These are phyloP conservation scores for Lucilia cuprina DNA, from an alignment of 1,140 invertebrate genomes.

Conservation along the genomic window DNA sequence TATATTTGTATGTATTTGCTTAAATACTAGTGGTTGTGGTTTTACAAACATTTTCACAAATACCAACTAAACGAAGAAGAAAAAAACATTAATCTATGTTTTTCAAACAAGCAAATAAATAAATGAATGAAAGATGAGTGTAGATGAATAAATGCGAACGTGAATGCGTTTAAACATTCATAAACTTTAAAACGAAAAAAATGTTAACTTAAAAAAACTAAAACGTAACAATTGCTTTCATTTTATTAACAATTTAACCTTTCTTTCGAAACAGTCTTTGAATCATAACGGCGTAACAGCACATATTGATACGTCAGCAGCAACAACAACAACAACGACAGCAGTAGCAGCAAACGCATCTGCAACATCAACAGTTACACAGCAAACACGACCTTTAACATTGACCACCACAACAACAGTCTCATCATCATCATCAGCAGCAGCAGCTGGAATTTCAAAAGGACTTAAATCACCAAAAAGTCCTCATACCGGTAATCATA, in stretches of 20 bases:
- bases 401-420: not conserved
- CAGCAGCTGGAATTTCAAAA: not conserved
- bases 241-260: slow-evolving; percentile 42
- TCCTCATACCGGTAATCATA: not conserved
- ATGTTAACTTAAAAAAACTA: not conserved
- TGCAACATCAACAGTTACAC: slow-evolving; percentile 39
- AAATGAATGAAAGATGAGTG: not conserved
- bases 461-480: slow-evolving; percentile 16
- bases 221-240: slow-evolving; percentile 35
- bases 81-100: not conserved
- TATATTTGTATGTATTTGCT: too few species aligned
- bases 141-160: not conserved
- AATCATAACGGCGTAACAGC: slow-evolving; percentile 53
- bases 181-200: not conserved
- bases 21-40: not conserved
- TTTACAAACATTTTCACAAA: not conserved
- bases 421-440: not conserved
- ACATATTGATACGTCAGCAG: slow-evolving; percentile 37
- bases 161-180: not conserved
- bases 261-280: slow-evolving; percentile 51
- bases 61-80: not conserved
- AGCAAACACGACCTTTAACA: slow-evolving; percentile 32
- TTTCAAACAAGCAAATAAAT: not conserved
- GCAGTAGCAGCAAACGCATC: slow-evolving; percentile 38
- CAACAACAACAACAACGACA: slow-evolving; percentile 21